Percentiles rank a stretch among this genome's conserved stretches.
Conservation (phyloP, 2,888 invertebrate species). For the Oeneis ivallda region DNA sequence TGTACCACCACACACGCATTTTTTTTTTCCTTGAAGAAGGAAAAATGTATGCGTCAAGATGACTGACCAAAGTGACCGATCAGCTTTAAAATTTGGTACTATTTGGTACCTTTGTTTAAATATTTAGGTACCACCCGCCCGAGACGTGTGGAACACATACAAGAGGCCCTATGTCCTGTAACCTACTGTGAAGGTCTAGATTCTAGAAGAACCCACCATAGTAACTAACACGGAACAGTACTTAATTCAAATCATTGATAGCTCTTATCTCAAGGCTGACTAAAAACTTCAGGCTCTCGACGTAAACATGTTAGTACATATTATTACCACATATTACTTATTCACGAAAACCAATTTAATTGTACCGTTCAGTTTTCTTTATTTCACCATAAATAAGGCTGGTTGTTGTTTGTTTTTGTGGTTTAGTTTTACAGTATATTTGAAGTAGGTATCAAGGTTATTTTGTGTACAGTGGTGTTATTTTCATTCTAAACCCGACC, state of each 20-base stretch:
- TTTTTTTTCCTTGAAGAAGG: too few species aligned
- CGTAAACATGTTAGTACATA: slow-evolving; percentile 34
- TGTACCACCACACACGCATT: too few species aligned
- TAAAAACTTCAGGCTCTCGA: not conserved
- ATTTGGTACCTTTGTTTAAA: too few species aligned
- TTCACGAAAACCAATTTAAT: slow-evolving; percentile 17
- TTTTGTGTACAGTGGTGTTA: not conserved
- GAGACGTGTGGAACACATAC: too few species aligned
- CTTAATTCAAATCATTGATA: slow-evolving; percentile 19
- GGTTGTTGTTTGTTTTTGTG: not conserved
- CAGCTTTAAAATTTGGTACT: too few species aligned
- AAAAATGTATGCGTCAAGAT: too few species aligned
- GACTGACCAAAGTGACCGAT: too few species aligned
- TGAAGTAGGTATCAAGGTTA: slow-evolving; percentile 8
- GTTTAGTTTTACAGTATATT: not conserved
- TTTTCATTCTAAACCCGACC: slow-evolving; percentile 2
- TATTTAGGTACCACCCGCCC: too few species aligned
- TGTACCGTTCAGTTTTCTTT: not conserved
- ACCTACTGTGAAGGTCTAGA: too few species aligned
- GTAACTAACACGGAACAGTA: slow-evolving; percentile 11
- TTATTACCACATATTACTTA: too few species aligned
- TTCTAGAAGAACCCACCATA: not conserved
- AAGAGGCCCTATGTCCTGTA: too few species aligned
- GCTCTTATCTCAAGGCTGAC: slow-evolving; percentile 18
- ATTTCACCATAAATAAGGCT: not conserved